Evolutionary conservation across 2,888 invertebrate species (phyloP).

Genomic region (Lasioglossum vierecki): DNA sequence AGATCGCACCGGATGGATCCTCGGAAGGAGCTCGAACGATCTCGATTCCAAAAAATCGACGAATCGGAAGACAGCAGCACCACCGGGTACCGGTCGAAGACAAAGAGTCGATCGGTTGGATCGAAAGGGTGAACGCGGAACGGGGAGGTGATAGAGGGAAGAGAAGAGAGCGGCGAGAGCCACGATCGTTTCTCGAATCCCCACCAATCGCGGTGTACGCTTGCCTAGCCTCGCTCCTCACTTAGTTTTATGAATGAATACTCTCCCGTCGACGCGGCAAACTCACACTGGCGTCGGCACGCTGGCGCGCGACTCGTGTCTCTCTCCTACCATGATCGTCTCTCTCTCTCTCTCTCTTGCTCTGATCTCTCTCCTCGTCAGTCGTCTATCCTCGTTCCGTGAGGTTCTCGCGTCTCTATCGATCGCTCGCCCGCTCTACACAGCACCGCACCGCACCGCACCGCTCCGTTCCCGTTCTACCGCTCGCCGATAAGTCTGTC

Average conservation of each 20-base stretch:
- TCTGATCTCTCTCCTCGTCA: conserved; percentile 4
- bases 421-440: not conserved
- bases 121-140: not conserved
- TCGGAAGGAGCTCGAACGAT: not conserved
- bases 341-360: not conserved
- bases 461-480: not conserved
- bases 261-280: conserved; percentile 68
- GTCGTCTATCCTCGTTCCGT: conserved; percentile 1
- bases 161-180: conserved; percentile 34
- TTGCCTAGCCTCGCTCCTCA: conserved; percentile 71
- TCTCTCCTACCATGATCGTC: conserved; percentile 29
- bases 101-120: not conserved
- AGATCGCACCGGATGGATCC: not conserved
- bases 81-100: not conserved
- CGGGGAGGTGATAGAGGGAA: not conserved
- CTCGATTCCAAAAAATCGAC: not conserved
- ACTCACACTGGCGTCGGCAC: conserved; percentile 64
- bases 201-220: conserved; percentile 55
- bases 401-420: not conserved
- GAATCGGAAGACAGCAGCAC: not conserved
- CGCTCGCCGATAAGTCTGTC: conserved; percentile 14
- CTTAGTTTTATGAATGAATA: conserved; percentile 85
- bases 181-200: conserved; percentile 57
- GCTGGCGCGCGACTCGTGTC: conserved; percentile 48
- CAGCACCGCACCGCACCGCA: too few species aligned